Conservation (phyloP, 2,797 vertebrate genomes). For the Bucorvus abyssinicus region DNA sequence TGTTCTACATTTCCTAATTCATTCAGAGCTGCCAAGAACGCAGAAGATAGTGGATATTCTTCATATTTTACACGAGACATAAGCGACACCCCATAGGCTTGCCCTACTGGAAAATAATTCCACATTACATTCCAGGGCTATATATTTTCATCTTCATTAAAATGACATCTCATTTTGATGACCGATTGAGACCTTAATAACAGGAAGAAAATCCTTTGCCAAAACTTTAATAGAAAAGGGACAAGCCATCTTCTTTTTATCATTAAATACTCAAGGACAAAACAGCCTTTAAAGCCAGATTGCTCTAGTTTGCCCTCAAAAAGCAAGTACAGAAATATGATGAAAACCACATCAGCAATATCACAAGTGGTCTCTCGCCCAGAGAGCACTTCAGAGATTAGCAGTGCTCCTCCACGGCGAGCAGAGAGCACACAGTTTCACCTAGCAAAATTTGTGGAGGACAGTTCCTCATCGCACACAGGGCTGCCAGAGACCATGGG, state of each 20-base stretch:
- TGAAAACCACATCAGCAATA: not conserved
- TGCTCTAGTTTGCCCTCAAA: not conserved
- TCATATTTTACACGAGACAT: not conserved
- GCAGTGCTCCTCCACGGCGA: not conserved
- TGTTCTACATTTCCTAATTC: not conserved
- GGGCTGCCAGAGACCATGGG: not conserved
- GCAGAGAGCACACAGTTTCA: not conserved
- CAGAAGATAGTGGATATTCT: not conserved
- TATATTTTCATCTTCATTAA: conserved; percentile 21
- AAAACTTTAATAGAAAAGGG: not conserved
- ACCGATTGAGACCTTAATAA: not conserved
- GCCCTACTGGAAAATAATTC: not conserved
- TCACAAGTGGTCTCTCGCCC: not conserved
- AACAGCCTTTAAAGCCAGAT: not conserved
- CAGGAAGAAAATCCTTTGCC: not conserved
- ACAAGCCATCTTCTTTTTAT: not conserved
- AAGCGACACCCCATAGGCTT: not conserved
- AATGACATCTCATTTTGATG: conserved; percentile 6
- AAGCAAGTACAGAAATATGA: not conserved
- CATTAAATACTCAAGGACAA: not conserved
- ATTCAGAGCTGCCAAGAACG: conserved; percentile 24
- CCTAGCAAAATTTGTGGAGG: not conserved
- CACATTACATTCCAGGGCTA: not conserved
- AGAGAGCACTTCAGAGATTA: not conserved
- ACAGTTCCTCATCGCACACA: not conserved